Evolutionary conservation across 2,888 invertebrate genomes (phyloP).

Genomic region (Temnothorax ravouxi): DNA sequence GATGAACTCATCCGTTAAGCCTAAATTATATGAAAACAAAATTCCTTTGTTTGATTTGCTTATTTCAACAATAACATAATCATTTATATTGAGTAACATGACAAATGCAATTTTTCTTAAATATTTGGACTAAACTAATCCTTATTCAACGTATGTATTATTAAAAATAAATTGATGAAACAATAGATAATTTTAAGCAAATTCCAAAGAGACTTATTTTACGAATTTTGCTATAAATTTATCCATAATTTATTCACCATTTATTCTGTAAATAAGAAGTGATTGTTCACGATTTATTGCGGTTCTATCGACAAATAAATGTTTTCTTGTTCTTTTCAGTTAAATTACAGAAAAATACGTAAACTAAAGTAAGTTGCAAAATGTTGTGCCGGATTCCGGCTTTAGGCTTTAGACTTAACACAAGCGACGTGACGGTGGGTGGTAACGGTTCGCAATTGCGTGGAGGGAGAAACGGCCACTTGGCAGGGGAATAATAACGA

Average conservation of each 20-base stretch:
- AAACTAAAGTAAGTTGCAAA: neutral
- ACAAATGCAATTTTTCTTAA: neutral
- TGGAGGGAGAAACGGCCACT: conserved; percentile 49
- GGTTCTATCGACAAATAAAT: neutral
- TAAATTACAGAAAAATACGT: neutral
- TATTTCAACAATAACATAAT: neutral
- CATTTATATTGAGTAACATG: neutral
- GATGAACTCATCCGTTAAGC: neutral
- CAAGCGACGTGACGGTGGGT: conserved; percentile 50
- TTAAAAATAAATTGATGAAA: neutral
- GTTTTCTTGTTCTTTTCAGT: neutral
- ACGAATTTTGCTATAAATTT: neutral
- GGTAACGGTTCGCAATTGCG: conserved; percentile 45
- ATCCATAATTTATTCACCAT: neutral
- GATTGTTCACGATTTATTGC: neutral
- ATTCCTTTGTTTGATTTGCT: neutral
- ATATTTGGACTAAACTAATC: neutral
- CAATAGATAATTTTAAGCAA: neutral
- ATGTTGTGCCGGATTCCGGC: neutral
- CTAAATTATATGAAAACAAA: neutral
- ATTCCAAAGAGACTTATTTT: neutral
- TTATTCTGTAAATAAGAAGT: neutral
- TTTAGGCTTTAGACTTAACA: conserved; percentile 11
- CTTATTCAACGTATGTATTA: neutral
- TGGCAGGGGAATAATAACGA: conserved; percentile 78